phyloP scores from a whole-genome alignment of 2,113 vertebrate genomes.

The Aythya baeri region DNA sequence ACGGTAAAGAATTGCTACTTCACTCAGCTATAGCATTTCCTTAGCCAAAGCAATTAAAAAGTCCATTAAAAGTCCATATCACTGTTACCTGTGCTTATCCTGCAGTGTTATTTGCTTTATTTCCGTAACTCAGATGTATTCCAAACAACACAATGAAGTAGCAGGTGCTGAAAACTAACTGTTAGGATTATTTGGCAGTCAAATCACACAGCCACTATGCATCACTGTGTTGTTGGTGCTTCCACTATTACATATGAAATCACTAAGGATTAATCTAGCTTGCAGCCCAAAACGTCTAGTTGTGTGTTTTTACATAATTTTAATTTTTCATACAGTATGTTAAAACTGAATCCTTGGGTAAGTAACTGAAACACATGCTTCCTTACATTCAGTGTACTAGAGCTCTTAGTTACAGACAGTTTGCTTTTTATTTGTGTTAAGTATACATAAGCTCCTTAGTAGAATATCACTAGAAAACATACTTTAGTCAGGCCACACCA shows the following conservation, averaged over 20 bases:
- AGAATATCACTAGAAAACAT: not conserved
- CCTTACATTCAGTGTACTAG: not conserved
- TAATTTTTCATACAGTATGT: not conserved
- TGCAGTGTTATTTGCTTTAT: not conserved
- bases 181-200: not conserved
- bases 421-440: not conserved
- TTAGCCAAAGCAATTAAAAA: not conserved
- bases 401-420: not conserved
- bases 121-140: not conserved
- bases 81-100: not conserved
- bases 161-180: not conserved
- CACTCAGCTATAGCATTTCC: not conserved
- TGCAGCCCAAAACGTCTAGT: not conserved
- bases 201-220: not conserved
- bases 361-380: not conserved
- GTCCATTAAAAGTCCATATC: rapidly evolving
- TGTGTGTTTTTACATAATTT: not conserved
- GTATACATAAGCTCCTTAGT: not conserved
- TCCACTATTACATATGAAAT: not conserved
- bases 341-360: not conserved
- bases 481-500: not conserved
- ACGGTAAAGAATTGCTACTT: not conserved
- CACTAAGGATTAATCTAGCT: not conserved
- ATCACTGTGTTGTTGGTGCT: not conserved
- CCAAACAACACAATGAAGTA: not conserved